Conservation (phyloP, 2,797 vertebrate genomes). For the Ceryle rudis region DNA sequence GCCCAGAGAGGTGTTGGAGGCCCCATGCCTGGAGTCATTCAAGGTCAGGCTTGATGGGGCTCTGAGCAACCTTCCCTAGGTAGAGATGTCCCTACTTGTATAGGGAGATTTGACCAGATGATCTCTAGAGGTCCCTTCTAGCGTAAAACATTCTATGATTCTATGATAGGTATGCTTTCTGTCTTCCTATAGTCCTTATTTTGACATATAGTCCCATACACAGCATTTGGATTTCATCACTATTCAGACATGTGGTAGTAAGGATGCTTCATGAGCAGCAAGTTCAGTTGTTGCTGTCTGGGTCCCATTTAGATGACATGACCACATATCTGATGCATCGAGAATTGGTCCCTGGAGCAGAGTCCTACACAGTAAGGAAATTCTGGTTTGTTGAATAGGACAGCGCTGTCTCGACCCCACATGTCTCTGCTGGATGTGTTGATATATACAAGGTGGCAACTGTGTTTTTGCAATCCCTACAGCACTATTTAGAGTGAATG, state of each 20-base stretch:
- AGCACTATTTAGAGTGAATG: fast-evolving
- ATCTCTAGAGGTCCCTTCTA: no score
- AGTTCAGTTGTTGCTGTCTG: not conserved
- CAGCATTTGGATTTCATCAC: not conserved
- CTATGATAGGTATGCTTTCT: not conserved
- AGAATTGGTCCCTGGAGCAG: not conserved
- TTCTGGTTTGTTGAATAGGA: not conserved
- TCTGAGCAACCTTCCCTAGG: no score
- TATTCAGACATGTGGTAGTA: not conserved
- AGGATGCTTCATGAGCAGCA: not conserved
- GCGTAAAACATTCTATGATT: no score
- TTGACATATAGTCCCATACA: not conserved
- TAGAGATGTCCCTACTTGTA: no score
- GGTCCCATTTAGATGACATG: not conserved
- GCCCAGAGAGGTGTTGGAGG: no score
- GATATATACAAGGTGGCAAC: not conserved
- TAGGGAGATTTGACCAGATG: no score
- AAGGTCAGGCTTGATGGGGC: no score
- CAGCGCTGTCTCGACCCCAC: not conserved
- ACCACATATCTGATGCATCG: fast-evolving
- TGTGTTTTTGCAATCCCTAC: not conserved
- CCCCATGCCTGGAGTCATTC: no score
- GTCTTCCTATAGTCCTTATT: not conserved
- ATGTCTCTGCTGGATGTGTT: fast-evolving
- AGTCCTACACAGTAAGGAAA: not conserved